phyloP scores from a whole-genome alignment of 1,140 invertebrate species.

The Hydropsyche tenuis region DNA sequence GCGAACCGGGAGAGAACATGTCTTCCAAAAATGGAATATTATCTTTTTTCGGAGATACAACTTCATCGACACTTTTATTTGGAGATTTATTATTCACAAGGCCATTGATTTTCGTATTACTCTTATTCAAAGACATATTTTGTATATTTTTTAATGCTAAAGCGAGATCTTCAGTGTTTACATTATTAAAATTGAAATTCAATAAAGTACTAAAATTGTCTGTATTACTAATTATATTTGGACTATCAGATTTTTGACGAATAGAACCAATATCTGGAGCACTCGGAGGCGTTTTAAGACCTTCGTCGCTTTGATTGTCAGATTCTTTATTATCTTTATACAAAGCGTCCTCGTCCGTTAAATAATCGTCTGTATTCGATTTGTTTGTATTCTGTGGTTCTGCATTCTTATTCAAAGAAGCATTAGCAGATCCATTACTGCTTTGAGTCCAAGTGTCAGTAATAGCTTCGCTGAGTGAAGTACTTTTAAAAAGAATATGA shows the following conservation, averaged over 20 bases:
- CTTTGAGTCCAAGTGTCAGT: slow-evolving; percentile 31
- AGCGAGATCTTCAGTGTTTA: slow-evolving; percentile 43
- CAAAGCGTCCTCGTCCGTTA: slow-evolving; percentile 58
- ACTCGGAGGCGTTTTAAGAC: slow-evolving; percentile 47
- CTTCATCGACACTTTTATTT: background rate
- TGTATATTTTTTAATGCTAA: slow-evolving; percentile 42
- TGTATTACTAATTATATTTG: slow-evolving; percentile 1
- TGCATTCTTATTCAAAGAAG: background rate
- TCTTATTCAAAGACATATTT: slow-evolving; percentile 27
- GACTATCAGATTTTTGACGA: slow-evolving; percentile 40
- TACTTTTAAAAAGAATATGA: slow-evolving; percentile 60
- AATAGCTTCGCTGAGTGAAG: slow-evolving; percentile 58
- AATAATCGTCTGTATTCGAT: slow-evolving; percentile 38
- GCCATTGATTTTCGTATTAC: background rate
- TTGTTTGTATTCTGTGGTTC: slow-evolving; percentile 5
- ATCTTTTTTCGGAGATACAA: background rate
- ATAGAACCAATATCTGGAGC: slow-evolving; percentile 48
- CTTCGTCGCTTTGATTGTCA: slow-evolving; percentile 40
- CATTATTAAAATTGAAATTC: slow-evolving; percentile 44
- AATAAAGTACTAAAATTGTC: slow-evolving; percentile 9
- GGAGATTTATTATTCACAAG: background rate
- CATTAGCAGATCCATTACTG: background rate
- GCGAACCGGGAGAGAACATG: slow-evolving; percentile 61
- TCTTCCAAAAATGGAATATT: slow-evolving; percentile 61
- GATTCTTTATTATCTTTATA: slow-evolving; percentile 55